A percentile compares a stretch with the other conserved stretches of the same genome.
phyloP scores from a whole-genome alignment of 1,140 invertebrate genomes.

The Ladona fulva region DNA sequence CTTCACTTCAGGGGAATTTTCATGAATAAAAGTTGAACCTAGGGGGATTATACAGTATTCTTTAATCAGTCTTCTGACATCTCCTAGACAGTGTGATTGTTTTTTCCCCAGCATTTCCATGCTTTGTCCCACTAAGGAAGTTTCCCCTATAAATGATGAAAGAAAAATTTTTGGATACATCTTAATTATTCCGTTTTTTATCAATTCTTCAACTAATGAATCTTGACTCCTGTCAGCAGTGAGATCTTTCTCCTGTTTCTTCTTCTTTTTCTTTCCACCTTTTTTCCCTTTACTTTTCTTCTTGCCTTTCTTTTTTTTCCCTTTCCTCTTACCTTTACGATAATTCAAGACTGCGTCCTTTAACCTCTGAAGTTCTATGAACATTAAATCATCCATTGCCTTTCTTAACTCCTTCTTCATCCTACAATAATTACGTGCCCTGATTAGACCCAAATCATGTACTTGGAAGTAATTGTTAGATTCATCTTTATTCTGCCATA shows the following conservation, averaged over 20 bases:
- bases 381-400: neutral
- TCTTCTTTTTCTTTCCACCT: conserved; percentile 77
- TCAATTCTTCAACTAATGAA: conserved; percentile 84
- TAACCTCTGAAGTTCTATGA: neutral
- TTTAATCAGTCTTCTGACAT: conserved; percentile 75
- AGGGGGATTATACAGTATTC: conserved; percentile 87
- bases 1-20: conserved; percentile 67
- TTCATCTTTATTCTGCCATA: neutral
- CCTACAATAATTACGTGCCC: neutral
- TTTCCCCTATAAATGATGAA: conserved; percentile 70
- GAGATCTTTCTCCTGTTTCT: conserved; percentile 91
- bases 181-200: conserved; percentile 81
- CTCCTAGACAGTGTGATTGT: conserved; percentile 53
- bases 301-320: conserved; percentile 65
- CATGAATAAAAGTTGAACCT: conserved; percentile 68
- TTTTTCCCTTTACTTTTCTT: conserved; percentile 65
- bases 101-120: conserved; percentile 43
- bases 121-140: conserved; percentile 53
- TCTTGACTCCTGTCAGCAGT: conserved; percentile 85
- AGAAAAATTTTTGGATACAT: conserved; percentile 62
- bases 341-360: neutral
- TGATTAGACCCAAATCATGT: neutral
- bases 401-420: neutral
- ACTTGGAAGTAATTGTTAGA: neutral
- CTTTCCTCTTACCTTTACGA: neutral